Percentiles rank a stretch among this genome's conserved stretches.
Conservation (phyloP, 2,113 vertebrate genomes). For the Platysternon megacephalum region DNA sequence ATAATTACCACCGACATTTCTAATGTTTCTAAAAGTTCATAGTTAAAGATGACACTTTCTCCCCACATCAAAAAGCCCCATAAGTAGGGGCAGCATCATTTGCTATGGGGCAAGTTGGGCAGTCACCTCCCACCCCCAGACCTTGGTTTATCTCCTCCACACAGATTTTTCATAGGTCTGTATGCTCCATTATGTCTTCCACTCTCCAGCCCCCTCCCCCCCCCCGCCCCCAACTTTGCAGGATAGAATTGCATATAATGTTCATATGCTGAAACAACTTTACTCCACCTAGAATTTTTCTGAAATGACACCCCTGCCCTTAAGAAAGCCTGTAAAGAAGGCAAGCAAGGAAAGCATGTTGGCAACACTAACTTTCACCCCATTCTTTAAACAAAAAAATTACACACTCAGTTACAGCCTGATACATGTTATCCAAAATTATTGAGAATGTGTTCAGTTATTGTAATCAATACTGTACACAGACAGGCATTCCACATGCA, state of each 20-base stretch:
- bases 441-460: conserved; percentile 39
- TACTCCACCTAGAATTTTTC: neutral
- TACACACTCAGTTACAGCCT: neutral
- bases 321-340: neutral
- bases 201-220: neutral
- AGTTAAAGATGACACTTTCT: neutral
- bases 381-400: neutral
- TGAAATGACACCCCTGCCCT: neutral
- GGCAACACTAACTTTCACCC: neutral
- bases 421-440: neutral
- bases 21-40: neutral
- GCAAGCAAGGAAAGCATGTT: fast-evolving
- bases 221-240: neutral
- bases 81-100: neutral
- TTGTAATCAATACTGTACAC: neutral
- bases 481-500: conserved; percentile 24
- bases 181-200: neutral
- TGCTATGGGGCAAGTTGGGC: neutral
- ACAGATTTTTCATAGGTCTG: neutral
- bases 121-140: neutral
- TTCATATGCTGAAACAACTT: neutral
- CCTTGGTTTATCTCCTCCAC: neutral
- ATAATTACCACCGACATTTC: neutral
- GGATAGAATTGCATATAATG: neutral
- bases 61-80: neutral